Evolutionary conservation across 2,888 invertebrate species (phyloP).

Genomic region (Pterobdella sp.): DNA sequence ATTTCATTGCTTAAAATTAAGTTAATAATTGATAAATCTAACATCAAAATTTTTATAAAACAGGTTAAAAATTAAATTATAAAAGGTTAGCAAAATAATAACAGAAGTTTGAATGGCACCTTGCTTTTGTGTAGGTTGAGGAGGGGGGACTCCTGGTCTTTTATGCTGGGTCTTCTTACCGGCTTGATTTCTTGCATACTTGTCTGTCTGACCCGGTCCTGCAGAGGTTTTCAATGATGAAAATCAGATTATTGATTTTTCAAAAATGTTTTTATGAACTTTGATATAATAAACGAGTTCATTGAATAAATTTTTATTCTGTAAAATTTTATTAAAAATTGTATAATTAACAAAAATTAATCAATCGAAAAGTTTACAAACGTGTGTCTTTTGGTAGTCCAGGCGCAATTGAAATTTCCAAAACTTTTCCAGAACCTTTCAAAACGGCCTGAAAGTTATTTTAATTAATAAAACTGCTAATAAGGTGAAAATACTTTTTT

Average conservation of each 20-base stretch:
- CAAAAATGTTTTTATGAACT: background rate
- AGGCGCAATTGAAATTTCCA: conserved; percentile 57
- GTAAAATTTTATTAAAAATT: background rate
- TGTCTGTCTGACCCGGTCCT: conserved; percentile 25
- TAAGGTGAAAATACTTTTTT: no score
- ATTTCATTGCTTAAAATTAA: background rate
- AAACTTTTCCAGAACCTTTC: conserved; percentile 56
- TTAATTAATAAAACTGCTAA: no score
- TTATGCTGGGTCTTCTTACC: no score
- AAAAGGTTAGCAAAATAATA: no score
- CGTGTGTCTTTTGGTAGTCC: conserved; percentile 51
- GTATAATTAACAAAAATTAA: background rate
- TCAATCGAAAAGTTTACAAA: conserved; percentile 32
- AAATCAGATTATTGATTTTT: background rate
- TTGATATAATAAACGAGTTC: background rate
- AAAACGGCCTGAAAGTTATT: conserved; percentile 43
- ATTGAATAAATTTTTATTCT: background rate
- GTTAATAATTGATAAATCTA: no score
- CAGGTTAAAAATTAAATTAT: no score
- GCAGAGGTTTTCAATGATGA: background rate
- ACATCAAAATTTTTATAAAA: no score
- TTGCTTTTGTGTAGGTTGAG: background rate
- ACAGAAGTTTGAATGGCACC: background rate
- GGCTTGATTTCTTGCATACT: conserved; percentile 1
- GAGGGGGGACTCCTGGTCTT: conserved; percentile 10